Evolutionary conservation across 2,797 vertebrate species (phyloP), one percentile per base, ranked within the genome.

Genomic region (Pangasius sanitwongsei): DNA sequence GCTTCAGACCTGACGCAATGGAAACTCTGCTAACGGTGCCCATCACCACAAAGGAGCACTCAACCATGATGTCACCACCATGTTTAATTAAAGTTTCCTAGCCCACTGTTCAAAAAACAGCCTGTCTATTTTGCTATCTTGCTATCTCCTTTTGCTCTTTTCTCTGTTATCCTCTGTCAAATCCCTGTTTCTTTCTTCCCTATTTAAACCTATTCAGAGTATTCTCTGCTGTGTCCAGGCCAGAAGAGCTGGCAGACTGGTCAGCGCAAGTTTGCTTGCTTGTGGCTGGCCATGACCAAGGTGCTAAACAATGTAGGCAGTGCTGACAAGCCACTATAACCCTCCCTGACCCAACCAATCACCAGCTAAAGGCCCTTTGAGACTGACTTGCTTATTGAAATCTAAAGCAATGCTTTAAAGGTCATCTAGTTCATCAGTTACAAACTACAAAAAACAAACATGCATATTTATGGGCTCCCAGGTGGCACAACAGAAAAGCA

Each of bases 21-120:
- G 94, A 94, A 95, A 95, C 93, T 90, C 70, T 55, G 83, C 89
- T 88, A 85, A 89, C 81, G 74, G 6, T 41, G 74, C 92, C 86
- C 85, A 82, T 86, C 88, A 86, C 91, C 85, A 90, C 90, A 91
- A 86, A 89, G 89, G 55, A 91, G 86, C 91, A 88, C 88, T 90
- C 75, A 83, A 74, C 59, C 25, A 87, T 91, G 90, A 91, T 89
- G 88, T 91, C 90, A 91, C 70, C 69, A 75, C 65, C 48, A 90
- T 74, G 83, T 90, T 88, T 88, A 91, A 88, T 89, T 81, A 89
- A 84, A 84, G 85, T 87, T 88, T 86, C 89, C 77, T 82, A 84
- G 86, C 20, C 74, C 61, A 86, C 82, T 83, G 48, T 31, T 91
- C 48, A 48, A 87, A 84, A 81, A 55, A 25, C 6, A n/a, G 31